phyloP scores from a whole-genome alignment of 2,888 invertebrate genomes.

The Xanthia icteritia region DNA sequence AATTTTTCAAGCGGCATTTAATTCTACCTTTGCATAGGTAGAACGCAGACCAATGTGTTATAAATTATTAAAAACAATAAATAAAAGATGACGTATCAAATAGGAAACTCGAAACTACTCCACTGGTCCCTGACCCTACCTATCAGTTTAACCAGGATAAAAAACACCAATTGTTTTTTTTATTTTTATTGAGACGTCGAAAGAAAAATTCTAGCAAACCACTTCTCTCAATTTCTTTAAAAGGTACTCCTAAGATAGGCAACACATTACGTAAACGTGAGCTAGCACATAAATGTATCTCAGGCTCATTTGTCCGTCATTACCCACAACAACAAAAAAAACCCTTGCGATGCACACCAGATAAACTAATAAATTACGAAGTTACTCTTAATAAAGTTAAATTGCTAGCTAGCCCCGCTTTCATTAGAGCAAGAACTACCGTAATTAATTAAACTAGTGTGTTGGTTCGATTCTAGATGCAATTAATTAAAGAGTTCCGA shows the following conservation, averaged over 20 bases:
- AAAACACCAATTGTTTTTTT: too few relatives aligned
- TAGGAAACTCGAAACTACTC: too few relatives aligned
- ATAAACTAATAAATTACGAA: slow-evolving; percentile 31
- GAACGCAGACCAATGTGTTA: too few relatives aligned
- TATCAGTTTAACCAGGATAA: too few relatives aligned
- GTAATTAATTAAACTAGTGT: slow-evolving; percentile 49
- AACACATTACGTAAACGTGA: background rate
- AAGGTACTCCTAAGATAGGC: background rate
- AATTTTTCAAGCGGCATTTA: slow-evolving; percentile 33
- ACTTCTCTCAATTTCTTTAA: too few relatives aligned
- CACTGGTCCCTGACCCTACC: too few relatives aligned
- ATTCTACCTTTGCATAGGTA: slow-evolving; percentile 2
- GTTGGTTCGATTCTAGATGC: slow-evolving; percentile 36
- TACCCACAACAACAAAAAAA: background rate
- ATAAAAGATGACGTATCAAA: too few relatives aligned
- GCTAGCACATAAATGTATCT: background rate
- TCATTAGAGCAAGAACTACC: slow-evolving; percentile 37
- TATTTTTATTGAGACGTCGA: too few relatives aligned
- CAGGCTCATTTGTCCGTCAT: background rate
- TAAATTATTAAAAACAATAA: too few relatives aligned
- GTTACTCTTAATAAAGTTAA: slow-evolving; percentile 28
- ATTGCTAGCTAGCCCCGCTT: slow-evolving; percentile 30
- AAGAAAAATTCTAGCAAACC: too few relatives aligned
- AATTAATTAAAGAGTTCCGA: slow-evolving; percentile 60
- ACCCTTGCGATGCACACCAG: slow-evolving; percentile 1